phyloP scores from a whole-genome alignment of 37 sponge, comb jelly and placozoan genomes.

The Oopsacas minuta region DNA sequence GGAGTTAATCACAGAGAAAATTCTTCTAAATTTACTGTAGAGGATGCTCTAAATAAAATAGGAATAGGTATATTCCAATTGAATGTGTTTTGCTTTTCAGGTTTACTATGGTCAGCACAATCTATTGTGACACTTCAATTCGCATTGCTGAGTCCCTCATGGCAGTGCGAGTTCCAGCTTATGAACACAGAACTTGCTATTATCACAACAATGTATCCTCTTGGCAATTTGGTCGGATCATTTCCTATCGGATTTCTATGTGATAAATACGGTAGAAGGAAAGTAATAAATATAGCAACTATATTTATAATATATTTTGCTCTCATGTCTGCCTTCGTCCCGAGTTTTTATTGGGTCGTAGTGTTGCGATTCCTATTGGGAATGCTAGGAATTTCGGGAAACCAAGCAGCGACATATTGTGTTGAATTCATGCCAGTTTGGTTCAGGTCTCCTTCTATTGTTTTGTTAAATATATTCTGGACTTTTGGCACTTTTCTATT shows the following conservation, averaged over 20 bases:
- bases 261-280: background rate
- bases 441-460: background rate
- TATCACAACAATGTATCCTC: background rate
- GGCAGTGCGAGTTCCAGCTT: constrained; percentile 7
- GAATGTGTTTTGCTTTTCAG: background rate
- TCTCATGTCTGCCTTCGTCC: background rate
- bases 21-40: background rate
- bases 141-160: background rate
- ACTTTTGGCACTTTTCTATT: background rate
- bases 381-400: background rate
- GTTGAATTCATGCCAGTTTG: constrained; percentile 2
- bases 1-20: background rate
- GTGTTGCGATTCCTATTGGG: background rate
- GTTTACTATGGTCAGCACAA: background rate
- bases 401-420: background rate
- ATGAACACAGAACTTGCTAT: background rate
- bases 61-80: constrained; percentile 5
- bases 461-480: background rate
- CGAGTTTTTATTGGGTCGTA: background rate
- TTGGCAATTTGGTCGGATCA: background rate
- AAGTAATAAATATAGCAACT: background rate
- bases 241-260: background rate
- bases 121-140: background rate
- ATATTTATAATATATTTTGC: background rate
- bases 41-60: background rate